Evolutionary conservation across 2,113 vertebrate genomes (phyloP).

Genomic region (Sisor rabdophorus): DNA sequence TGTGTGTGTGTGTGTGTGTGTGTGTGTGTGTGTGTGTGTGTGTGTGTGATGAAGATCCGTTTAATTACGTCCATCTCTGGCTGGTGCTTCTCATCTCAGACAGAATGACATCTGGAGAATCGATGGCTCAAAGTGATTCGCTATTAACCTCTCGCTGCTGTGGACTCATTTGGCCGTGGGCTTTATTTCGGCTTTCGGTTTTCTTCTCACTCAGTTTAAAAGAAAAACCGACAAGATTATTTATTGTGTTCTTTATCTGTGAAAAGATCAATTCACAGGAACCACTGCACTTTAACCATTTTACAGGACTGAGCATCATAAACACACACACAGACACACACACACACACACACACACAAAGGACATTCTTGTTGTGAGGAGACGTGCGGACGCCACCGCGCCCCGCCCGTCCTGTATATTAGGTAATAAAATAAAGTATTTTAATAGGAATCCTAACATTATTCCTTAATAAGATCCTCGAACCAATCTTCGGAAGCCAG

Average conservation of each 20-base stretch:
- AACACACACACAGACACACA: background rate
- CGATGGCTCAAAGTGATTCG: slow-evolving; percentile 59
- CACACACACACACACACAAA: too few species aligned
- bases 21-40: background rate
- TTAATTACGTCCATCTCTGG: slow-evolving; percentile 43
- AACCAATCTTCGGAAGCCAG: background rate
- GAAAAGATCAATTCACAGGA: slow-evolving; percentile 39
- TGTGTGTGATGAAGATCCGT: slow-evolving; percentile 37
- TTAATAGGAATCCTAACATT: background rate
- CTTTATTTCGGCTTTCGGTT: slow-evolving; percentile 36
- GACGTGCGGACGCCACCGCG: too few species aligned
- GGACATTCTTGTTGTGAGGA: too few species aligned
- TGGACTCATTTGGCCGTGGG: slow-evolving; percentile 49
- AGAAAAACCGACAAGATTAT: slow-evolving; percentile 46
- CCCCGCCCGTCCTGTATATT: too few species aligned
- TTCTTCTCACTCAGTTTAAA: slow-evolving; percentile 48
- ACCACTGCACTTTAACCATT: slow-evolving; percentile 27
- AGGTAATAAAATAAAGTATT: too few species aligned
- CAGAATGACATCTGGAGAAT: slow-evolving; percentile 46
- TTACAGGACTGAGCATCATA: background rate
- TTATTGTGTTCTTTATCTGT: slow-evolving; percentile 43
- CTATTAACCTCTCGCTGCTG: slow-evolving; percentile 66
- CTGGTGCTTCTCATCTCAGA: slow-evolving; percentile 50
- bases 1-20: too few species aligned
- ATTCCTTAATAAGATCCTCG: background rate